Base-by-base conservation (phyloP, 2,888 invertebrate species). In the Apoderus coryli region DNA sequence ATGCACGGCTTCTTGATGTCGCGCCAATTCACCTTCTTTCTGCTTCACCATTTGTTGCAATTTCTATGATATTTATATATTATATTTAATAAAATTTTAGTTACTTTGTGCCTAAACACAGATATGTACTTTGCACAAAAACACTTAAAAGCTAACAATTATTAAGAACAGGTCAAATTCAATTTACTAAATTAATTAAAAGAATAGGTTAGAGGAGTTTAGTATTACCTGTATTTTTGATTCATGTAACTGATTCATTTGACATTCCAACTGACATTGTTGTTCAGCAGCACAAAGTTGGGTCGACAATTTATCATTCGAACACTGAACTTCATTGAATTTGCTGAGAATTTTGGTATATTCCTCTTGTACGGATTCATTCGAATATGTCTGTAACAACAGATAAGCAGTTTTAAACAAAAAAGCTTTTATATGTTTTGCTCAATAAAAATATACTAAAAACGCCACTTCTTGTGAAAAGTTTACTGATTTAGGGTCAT, bases 1-100 rank as follows among this genome's bases (percentile, higher is more conserved):
- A 29, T 59, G 54, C 10, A 53, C 44, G 9, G 46, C 44, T 10
- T 44, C 36, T 26, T 48, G 44, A 30, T 50, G 49, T 23, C 40
- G 36, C 13, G 29, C 41, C n/a, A 50, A 29, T 31, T 50, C 47
- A 2, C 43, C 22, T 26, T 50, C 46, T 39, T 51, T 47, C 34
- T 46, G 41, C 11, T 41, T 43, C 5, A 57, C 39, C 3, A 48
- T 37, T 31, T 38, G 35, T 34, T 53, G 47, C 4, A 56, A 40
- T 40, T 55, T n/a, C n/a, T n/a, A n/a, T n/a, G n/a, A n/a, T n/a
- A n/a, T n/a, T n/a, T n/a, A n/a, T n/a, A n/a, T n/a, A n/a, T n/a
- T n/a, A n/a, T n/a, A n/a, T n/a, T n/a, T n/a, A n/a, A n/a, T n/a
- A n/a, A n/a, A n/a, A n/a, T n/a, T n/a, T n/a, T n/a, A n/a, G n/a